Conservation (phyloP, 2,113 vertebrate species). For the Struthidea cinerea region DNA sequence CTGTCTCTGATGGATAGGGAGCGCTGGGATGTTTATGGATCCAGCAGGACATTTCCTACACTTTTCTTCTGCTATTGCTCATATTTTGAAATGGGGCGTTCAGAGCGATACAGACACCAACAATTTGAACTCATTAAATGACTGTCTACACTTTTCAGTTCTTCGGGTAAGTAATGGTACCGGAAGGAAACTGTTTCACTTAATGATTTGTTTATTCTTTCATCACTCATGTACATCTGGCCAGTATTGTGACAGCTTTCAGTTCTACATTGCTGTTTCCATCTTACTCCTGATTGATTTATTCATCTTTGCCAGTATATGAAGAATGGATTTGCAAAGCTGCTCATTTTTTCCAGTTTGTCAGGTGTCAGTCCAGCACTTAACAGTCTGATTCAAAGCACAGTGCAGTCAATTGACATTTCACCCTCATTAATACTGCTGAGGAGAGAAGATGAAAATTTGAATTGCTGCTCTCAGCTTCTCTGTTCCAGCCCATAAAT, state of each 20-base stretch:
- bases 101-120: background rate
- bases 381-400: constrained; percentile 10
- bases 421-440: background rate
- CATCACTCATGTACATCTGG: constrained; percentile 44
- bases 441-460: background rate
- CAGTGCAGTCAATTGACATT: background rate
- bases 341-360: constrained; percentile 52
- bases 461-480: background rate
- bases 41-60: background rate
- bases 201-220: constrained; percentile 59
- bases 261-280: constrained; percentile 31
- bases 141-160: background rate
- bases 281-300: constrained; percentile 38
- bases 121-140: background rate
- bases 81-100: background rate
- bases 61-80: background rate
- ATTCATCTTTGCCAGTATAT: constrained; percentile 17
- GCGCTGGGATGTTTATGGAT: background rate
- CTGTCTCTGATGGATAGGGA: background rate
- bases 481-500: background rate
- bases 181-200: constrained; percentile 35
- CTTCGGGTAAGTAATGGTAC: background rate
- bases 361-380: constrained; percentile 38
- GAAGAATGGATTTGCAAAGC: constrained; percentile 17
- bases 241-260: constrained; percentile 57